Base-by-base conservation (phyloP, 1,140 invertebrate species). In the Aricia agestis region DNA sequence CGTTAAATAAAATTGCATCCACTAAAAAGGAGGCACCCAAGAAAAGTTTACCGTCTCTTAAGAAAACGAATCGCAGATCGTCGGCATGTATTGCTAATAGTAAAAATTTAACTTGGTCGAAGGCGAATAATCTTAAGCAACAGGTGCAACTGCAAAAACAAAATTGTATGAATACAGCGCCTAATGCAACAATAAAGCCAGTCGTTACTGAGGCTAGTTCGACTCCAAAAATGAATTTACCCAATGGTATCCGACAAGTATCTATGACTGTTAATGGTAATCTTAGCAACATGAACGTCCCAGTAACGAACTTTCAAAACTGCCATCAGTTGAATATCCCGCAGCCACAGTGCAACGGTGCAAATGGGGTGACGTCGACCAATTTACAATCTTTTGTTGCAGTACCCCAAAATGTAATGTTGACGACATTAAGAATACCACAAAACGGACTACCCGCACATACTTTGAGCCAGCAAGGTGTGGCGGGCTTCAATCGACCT, bases 341-440 rank as follows among this genome's bases (percentile, higher is more conserved):
- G 36, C 89, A 86, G 68, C 81, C 77, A 2, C 10, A 11, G 9
- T 86, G 86, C 66, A 90, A 86, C 72, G 87, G 87, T 25, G 79
- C 84, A 52, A 52, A 52, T 15, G 45, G 45, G 5, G 85, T 87
- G 15, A 81, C 82, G 17, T 77, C 83, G n/a, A 86, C 82, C 69
- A 90, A 89, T 76, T 76, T 91, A 71, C 76, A 82, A 63, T 86
- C 87, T 36, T 91, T 89, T 75, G 82, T 91, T 63, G 83, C 89
- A 10, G 82, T 92, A 66, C 86, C 90, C 66, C 91, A 87, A 76
- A 91, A 92, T 72, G 89, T 93, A 9, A 92, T 93, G 85, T 81
- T 93, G 6, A 91, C 92, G 36, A 86, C 92, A 0, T 83, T 93
- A 78, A 87, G 92, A 76, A 89, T 93, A 85, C 92, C 92, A 18